These are phyloP conservation scores for Orchesella flavescens DNA, from an alignment of 2,888 invertebrate species.

Conservation along the genomic window DNA sequence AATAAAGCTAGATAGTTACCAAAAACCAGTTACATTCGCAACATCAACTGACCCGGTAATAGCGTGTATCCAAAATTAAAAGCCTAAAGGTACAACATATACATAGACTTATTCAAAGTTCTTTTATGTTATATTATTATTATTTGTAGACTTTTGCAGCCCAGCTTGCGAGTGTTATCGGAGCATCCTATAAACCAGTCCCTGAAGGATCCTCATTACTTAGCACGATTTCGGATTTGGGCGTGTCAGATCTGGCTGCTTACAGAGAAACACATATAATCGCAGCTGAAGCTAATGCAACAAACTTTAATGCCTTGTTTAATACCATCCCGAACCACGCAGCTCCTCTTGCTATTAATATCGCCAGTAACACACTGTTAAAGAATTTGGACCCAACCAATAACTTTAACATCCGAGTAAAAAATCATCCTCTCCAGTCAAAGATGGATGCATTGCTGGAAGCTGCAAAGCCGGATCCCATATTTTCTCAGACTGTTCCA, in stretches of 20 bases:
- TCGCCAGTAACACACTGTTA: conserved; percentile 67
- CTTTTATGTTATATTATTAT: neutral
- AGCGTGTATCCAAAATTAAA: neutral
- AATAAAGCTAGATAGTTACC: conserved; percentile 64
- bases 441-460: conserved; percentile 54
- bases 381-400: conserved; percentile 42
- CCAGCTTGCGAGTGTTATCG: conserved; percentile 43
- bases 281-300: conserved; percentile 63
- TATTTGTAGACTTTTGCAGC: neutral
- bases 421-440: conserved; percentile 68
- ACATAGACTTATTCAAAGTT: neutral
- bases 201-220: neutral
- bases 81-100: too few species aligned
- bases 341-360: conserved; percentile 66
- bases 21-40: conserved; percentile 60
- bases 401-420: conserved; percentile 57
- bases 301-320: conserved; percentile 65
- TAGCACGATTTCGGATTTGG: conserved; percentile 43
- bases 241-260: conserved; percentile 54
- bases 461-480: conserved; percentile 58
- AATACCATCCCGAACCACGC: conserved; percentile 69
- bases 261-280: conserved; percentile 69
- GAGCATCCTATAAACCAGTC: conserved; percentile 56
- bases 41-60: conserved; percentile 64
- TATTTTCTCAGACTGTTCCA: conserved; percentile 63